Conservation (phyloP, 2,113 vertebrate genomes). For the Hemiprocne comata region DNA sequence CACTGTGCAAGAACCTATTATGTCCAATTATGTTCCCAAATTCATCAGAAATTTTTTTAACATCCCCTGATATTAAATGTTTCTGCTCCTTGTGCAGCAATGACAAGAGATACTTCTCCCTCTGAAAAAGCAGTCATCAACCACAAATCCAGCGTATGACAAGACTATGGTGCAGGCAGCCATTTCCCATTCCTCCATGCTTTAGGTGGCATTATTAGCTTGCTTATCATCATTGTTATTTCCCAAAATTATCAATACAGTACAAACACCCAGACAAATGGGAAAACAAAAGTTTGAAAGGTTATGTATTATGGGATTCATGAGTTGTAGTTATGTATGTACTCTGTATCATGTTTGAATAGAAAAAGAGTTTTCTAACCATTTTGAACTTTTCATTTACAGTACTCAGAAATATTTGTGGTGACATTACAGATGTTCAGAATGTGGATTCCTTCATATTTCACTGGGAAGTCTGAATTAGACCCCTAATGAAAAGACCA, state of each 20-base stretch:
- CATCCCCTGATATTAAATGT: not conserved
- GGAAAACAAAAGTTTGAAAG: not conserved
- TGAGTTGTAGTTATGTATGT: not conserved
- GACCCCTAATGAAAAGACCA: not conserved
- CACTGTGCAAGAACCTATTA: not conserved
- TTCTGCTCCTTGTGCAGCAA: not conserved
- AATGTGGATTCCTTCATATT: not conserved
- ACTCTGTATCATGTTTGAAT: not conserved
- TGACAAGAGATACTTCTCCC: not conserved
- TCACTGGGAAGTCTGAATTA: not conserved
- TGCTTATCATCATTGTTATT: not conserved
- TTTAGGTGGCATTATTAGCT: not conserved
- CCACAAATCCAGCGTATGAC: not conserved
- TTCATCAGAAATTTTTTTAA: not conserved
- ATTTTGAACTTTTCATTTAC: not conserved
- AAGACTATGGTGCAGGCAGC: not conserved
- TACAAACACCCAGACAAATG: not conserved
- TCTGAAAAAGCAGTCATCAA: not conserved
- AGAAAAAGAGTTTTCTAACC: not conserved
- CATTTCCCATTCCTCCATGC: not conserved
- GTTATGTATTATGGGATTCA: not conserved
- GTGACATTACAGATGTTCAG: not conserved
- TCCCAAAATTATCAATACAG: not conserved
- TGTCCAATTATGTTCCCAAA: fast-evolving
- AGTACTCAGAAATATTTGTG: not conserved